These are phyloP conservation scores for Schizothorax lantsangensis DNA, from an alignment of 2,797 vertebrate genomes.

Conservation along the genomic window DNA sequence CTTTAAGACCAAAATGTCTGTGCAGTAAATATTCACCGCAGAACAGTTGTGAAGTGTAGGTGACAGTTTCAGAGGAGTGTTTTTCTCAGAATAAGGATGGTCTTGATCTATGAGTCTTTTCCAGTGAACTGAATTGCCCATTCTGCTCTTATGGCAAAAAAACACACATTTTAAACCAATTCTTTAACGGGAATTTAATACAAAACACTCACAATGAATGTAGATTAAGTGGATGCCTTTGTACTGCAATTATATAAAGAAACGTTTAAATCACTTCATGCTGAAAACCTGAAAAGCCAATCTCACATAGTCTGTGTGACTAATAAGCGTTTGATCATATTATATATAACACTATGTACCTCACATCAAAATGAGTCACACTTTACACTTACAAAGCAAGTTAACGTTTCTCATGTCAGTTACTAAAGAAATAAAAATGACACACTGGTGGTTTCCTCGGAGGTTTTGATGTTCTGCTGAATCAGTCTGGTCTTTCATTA, in stretches of 20 bases:
- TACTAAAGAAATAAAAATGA: background rate
- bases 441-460: background rate
- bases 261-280: background rate
- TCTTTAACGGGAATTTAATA: background rate
- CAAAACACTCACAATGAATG: background rate
- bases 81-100: constrained; percentile 9
- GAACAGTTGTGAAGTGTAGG: background rate
- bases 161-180: too few relatives aligned
- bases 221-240: background rate
- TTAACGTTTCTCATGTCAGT: background rate
- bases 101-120: background rate
- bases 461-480: background rate
- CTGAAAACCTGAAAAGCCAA: background rate
- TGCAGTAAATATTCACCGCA: background rate
- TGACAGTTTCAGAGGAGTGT: background rate
- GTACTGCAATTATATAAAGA: background rate
- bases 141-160: background rate
- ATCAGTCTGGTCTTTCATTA: background rate
- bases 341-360: background rate
- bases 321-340: background rate
- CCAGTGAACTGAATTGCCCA: background rate
- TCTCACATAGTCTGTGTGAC: background rate
- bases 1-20: background rate
- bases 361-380: background rate
- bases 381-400: background rate